Base-by-base conservation (phyloP, 2,113 vertebrate species). In the Oryzias celebensis region DNA sequence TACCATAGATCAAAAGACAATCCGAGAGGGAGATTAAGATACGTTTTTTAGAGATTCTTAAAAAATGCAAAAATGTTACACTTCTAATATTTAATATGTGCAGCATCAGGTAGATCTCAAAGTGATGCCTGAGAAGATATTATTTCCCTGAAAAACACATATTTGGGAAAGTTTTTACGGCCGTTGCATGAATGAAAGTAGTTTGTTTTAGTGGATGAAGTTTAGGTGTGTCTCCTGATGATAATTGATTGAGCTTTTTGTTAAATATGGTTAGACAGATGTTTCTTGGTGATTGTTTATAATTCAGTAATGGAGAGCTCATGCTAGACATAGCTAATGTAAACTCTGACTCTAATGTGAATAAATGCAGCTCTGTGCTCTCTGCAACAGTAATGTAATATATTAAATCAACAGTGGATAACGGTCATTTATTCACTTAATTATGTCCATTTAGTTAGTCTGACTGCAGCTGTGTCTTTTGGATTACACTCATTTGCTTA, bases 391-490 rank as follows among this genome's bases (percentile, higher is more conserved):
- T 53, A 8, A 6, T 54, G 68, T 65, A 81, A 72, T 77, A 55
- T 62, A 81, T 80, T 82, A 70, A 82, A 79, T 85, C 67, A 83
- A 52, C 73, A 68, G 45, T 66, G 55, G 69, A 80, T 82, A 79
- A 80, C 58, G 63, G 54, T 78, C 18, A 77, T 87, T 83, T 83
- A 75, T 77, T 73, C 63, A 62, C 58, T 82, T 74, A 80, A 84
- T 82, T 80, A 73, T 82, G 75, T 67, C 68, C 58, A 72, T 75
- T 77, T 61, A 80, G 53, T 76, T 58, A 44, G 59, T 68, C 51
- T 72, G 58, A 74, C 68, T 77, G 65, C 72, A 81, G 75, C 63
- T 81, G 77, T 57, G 68, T 63, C 54, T 63, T 77, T 81, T 78
- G 49, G 66, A 31, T 65, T 23, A 1, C 53, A 36, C 55, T 64